phyloP scores from a whole-genome alignment of 2,888 invertebrate species.

The Pelosia muscerda region DNA sequence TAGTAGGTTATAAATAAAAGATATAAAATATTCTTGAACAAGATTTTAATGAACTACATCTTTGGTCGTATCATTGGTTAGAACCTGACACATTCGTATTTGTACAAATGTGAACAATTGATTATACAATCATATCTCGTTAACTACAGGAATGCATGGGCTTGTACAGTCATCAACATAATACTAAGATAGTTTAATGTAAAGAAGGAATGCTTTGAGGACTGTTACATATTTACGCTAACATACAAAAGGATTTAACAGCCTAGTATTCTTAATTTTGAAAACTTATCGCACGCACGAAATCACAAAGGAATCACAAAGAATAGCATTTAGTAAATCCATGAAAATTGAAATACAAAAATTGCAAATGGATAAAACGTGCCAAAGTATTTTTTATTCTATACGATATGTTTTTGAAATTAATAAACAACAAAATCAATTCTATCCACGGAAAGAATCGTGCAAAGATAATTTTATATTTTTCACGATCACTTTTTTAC shows the following conservation, averaged over 20 bases:
- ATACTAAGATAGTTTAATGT: slow-evolving; percentile 19
- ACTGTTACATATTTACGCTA: background rate
- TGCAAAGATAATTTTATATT: background rate
- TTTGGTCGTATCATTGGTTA: slow-evolving; percentile 91
- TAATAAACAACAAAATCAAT: background rate
- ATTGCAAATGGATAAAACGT: background rate
- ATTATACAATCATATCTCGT: slow-evolving; percentile 54
- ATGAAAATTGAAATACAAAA: background rate
- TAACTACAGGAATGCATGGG: slow-evolving; percentile 71
- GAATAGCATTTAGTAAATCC: background rate
- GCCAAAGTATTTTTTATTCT: background rate
- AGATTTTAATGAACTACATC: slow-evolving; percentile 86
- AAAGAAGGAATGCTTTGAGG: slow-evolving; percentile 4
- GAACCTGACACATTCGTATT: slow-evolving; percentile 70
- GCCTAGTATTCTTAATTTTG: background rate
- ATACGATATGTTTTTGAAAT: background rate
- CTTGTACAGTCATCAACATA: slow-evolving; percentile 58
- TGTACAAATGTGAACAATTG: slow-evolving; percentile 55
- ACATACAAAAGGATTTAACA: background rate
- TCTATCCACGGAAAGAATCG: background rate
- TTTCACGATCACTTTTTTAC: slow-evolving; percentile 1
- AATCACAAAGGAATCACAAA: background rate
- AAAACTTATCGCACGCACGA: background rate
- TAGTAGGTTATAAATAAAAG: background rate
- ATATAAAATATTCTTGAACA: slow-evolving; percentile 68